Percentiles rank a stretch among this genome's conserved stretches.
Evolutionary conservation across 2,888 invertebrate genomes (phyloP).

Genomic region (Prenolepis imparis): DNA sequence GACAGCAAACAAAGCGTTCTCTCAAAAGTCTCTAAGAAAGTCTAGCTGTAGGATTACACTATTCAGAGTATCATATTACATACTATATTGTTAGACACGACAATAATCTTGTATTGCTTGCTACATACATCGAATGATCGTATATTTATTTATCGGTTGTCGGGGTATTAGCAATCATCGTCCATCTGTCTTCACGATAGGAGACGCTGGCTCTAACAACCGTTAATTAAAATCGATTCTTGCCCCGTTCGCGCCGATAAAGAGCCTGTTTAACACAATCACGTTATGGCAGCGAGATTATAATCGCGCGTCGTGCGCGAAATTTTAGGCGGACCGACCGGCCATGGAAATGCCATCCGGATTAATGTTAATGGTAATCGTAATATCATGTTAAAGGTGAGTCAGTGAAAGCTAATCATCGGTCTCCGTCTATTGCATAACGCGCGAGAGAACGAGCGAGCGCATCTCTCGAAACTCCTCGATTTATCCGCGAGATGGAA

Average conservation of each 20-base stretch:
- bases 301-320: conserved; percentile 57
- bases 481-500: conserved; percentile 32
- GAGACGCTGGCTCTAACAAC: conserved; percentile 23
- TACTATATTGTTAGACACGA: conserved; percentile 18
- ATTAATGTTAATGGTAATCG: conserved; percentile 82
- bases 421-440: conserved; percentile 74
- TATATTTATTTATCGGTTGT: conserved; percentile 6
- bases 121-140: not conserved
- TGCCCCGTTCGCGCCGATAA: conserved; percentile 13
- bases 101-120: conserved; percentile 27
- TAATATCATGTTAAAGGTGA: conserved; percentile 84
- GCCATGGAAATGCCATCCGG: conserved; percentile 76
- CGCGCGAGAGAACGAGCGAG: conserved; percentile 56
- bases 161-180: not conserved
- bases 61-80: conserved; percentile 13
- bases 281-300: conserved; percentile 10
- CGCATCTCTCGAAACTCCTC: conserved; percentile 45
- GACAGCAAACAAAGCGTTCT: not conserved
- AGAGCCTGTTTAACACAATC: conserved; percentile 17
- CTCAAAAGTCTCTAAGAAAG: not conserved
- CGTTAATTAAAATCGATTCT: conserved; percentile 40
- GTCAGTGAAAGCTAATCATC: conserved; percentile 84
- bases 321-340: conserved; percentile 76
- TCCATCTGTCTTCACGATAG: conserved; percentile 1
- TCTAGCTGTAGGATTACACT: not conserved